Base-by-base conservation (phyloP, 2,113 vertebrate genomes). In the Dicentrarchus labrax region DNA sequence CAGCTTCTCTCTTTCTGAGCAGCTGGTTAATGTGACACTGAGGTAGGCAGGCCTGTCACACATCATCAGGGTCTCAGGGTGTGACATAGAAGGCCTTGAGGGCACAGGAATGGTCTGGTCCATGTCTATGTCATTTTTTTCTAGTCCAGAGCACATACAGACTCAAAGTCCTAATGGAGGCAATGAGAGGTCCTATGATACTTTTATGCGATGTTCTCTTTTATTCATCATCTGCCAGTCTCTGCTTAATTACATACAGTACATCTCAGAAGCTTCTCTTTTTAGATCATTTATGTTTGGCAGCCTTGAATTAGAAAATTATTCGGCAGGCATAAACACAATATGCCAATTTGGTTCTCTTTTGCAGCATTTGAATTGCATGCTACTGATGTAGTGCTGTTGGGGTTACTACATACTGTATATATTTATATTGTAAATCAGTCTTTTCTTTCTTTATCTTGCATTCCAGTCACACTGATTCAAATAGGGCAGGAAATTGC, bases 1-100 rank as follows among this genome's bases (percentile, higher is more conserved):
- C 51, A 67, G 36, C 21, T 67, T 78, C 45, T 79, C 30, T 78
- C 30, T 72, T 56, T 83, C 67, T 48, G 22, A 83, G 78, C 72
- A 72, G 84, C 61, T 71, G 76, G 64, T 74, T 89, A 71, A 82
- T 82, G 78, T 86, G 86, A 92, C 76, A 71, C 53, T 70, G 76
- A 76, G 56, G 76, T 78, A 43, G 70, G 13, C 81, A 75, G 64
- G 16, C 8, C 83, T 86, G 86, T 87, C 91, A 72, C 82, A 79
- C 69, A 78, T 47, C 39, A 71, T 84, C 85, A 89, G 24, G 38
- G 76, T 76, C 77, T 66, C 38, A 41, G n/a, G 61, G 48, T 68
- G 59, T 72, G 84, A 83, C 79, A 75, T 62, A 3, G 43, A 13
- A 38, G 80, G 76, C 61, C 81, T 80, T 21, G 11, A 54, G 88